Evolutionary conservation across 2,888 invertebrate species (phyloP).

Genomic region (Litoditis marina): DNA sequence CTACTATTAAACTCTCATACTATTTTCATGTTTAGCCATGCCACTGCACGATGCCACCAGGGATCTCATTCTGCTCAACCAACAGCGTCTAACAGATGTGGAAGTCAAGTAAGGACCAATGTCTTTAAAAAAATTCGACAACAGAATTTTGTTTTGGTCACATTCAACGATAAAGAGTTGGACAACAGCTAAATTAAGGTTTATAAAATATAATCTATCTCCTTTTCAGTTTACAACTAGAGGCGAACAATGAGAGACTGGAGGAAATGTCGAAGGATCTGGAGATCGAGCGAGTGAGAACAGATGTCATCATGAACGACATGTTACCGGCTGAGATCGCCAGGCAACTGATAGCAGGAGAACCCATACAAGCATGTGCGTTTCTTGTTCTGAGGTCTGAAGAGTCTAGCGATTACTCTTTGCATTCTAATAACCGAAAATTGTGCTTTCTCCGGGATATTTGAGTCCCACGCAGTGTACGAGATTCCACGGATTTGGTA

Average conservation of each 20-base stretch:
- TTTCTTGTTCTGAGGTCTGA: background rate
- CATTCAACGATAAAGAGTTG: background rate
- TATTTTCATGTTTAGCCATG: constrained; percentile 50
- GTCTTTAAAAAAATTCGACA: background rate
- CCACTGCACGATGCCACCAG: constrained; percentile 60
- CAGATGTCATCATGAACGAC: constrained; percentile 59
- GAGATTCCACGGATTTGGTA: too few species aligned
- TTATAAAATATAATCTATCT: too few species aligned
- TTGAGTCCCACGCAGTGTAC: too few species aligned
- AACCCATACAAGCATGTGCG: constrained; percentile 57
- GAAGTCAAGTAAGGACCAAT: constrained; percentile 61
- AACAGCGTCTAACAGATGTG: constrained; percentile 57
- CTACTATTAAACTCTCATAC: too few species aligned
- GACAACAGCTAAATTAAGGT: background rate
- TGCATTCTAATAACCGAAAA: too few species aligned
- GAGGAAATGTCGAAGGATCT: constrained; percentile 59
- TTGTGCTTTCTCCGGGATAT: too few species aligned
- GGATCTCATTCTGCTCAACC: constrained; percentile 60
- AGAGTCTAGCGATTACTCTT: too few species aligned
- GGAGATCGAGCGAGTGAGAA: constrained; percentile 57
- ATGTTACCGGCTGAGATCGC: constrained; percentile 62
- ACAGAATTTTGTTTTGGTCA: background rate
- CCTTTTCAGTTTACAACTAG: constrained; percentile 61
- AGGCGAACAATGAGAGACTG: constrained; percentile 63
- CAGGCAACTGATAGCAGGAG: constrained; percentile 56